Evolutionary conservation across 2,113 vertebrate genomes (phyloP).

Genomic region (Nicator chloris): DNA sequence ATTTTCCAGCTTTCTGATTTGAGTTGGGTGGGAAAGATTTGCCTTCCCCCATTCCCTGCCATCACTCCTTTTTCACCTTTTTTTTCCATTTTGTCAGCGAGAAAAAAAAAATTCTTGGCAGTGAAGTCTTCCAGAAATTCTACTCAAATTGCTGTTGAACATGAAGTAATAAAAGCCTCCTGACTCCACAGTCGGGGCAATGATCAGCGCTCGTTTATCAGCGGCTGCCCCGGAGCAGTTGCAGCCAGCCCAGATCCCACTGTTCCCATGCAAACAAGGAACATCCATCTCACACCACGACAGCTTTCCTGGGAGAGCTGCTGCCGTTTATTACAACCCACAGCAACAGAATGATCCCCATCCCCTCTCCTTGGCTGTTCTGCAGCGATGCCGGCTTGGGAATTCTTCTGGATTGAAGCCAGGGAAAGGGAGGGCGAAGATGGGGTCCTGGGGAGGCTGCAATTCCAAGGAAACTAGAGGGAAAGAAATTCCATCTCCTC

Average conservation of each 20-base stretch:
- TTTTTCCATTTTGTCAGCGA: not conserved
- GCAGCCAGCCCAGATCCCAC: not conserved
- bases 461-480: not conserved
- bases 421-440: not conserved
- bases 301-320: not conserved
- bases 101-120: not conserved
- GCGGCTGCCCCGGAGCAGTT: not conserved
- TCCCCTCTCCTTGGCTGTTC: not conserved
- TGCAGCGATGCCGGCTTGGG: not conserved
- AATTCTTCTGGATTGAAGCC: not conserved
- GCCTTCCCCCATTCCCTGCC: not conserved
- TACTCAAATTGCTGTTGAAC: constrained; percentile 1
- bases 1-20: not conserved
- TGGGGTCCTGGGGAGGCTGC: not conserved
- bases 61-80: not conserved
- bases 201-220: constrained; percentile 11
- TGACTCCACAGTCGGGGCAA: not conserved
- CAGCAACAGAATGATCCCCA: not conserved
- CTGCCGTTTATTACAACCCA: not conserved
- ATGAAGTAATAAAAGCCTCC: constrained; percentile 2
- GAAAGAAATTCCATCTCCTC: not conserved
- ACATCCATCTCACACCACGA: not conserved
- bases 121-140: not conserved
- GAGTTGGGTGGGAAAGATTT: not conserved
- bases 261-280: not conserved